Evolutionary conservation across 2,888 invertebrate species (phyloP).

Genomic region (Acronicta psi): DNA sequence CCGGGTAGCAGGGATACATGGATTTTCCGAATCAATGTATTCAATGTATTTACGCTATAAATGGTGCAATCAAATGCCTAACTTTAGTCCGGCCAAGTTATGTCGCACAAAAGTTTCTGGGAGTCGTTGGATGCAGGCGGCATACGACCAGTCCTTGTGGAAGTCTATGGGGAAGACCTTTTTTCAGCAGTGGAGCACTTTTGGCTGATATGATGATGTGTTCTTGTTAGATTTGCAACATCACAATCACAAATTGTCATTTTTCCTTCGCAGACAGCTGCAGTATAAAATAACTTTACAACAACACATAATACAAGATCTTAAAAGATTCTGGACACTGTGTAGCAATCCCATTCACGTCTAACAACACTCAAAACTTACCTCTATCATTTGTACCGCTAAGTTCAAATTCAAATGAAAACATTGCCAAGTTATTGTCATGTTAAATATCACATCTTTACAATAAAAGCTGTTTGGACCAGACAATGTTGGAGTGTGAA

Average conservation of each 20-base stretch:
- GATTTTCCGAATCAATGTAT: no score
- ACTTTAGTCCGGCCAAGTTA: no score
- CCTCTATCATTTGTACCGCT: accelerated
- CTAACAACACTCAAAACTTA: constrained; percentile 9
- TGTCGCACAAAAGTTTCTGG: no score
- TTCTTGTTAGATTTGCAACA: no score
- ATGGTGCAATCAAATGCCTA: no score
- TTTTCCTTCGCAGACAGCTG: background rate
- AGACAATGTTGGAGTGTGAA: constrained; percentile 34
- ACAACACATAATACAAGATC: constrained; percentile 11
- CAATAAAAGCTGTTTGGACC: constrained; percentile 43
- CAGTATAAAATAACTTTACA: constrained; percentile 5
- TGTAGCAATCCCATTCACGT: background rate
- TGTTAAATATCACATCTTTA: constrained; percentile 59
- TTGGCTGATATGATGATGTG: no score
- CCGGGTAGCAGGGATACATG: no score
- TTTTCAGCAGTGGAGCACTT: no score
- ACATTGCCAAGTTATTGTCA: constrained; percentile 49
- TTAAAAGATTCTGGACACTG: constrained; percentile 1
- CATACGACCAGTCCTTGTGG: no score
- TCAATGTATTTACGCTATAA: no score
- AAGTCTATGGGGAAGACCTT: no score
- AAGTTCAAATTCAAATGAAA: constrained; percentile 1
- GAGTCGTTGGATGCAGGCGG: no score
- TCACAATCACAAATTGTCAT: constrained; percentile 47